Evolutionary conservation across 2,888 invertebrate genomes (phyloP), one percentile per base, ranked within the genome.

Genomic region (Spatulosminthurus flaviceps): DNA sequence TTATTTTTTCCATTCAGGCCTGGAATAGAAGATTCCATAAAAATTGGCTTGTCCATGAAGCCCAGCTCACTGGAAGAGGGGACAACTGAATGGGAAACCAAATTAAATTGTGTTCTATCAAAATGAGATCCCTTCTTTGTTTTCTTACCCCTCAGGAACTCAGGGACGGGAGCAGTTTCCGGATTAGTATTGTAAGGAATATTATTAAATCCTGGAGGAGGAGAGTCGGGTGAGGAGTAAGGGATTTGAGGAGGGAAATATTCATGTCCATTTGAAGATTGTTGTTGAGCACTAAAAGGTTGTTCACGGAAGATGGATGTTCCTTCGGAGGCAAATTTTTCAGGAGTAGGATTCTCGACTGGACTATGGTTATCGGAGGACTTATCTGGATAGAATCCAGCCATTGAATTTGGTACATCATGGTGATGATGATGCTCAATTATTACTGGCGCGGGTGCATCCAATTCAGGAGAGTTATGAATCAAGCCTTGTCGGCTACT

Each of bases 21-120:
- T 13, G 28, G 7, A 51, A 11, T 1, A 2, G 16, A 19, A 19
- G 5, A 9, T 19, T 51, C 51, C 5, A 51, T 51, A 16, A 9
- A 51, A 51, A 51, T 51, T 16, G 51, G 51, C n/a, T 51, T 51
- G 51, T 51, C 51, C 16, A 51, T 19, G n/a, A 51, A n/a, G 16
- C 51, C 16, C 16, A 51, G n/a, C 4, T 51, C 75, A 34, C 24
- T 19, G 7, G 75, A 41, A 11, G 75, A 64, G 43, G 77, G 60
- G 34, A 4, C 34, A 67, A 34, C 19, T 0, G 43, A 60, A 71
- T 71, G 71, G 51, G 24, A 9, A 66, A 69, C 29, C 19, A 74
- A 74, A 13, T 73, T 66, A 19, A 77, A 43, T 43, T 73, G 66
- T 13, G 80, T 80, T 72, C 80, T 29, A 28, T 80, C 80, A 29